Evolutionary conservation across 2,888 invertebrate genomes (phyloP), one percentile per base, ranked within the genome.

Genomic region (Pollenia labialis): DNA sequence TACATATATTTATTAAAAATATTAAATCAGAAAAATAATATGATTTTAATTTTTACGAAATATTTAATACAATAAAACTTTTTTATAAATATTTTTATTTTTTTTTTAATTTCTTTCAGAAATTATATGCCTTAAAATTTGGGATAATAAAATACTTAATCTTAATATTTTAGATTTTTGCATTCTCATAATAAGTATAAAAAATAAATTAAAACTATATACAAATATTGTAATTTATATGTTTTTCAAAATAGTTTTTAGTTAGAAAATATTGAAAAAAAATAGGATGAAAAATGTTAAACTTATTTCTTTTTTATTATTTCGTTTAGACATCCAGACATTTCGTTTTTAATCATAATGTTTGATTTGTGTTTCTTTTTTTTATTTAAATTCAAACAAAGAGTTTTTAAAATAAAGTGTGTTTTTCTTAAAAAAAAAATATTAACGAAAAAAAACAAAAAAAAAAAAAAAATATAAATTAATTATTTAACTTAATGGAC

Each of bases 71-170:
- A 79, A 79, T 72, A 68, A 74, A 32, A 32, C 32, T 32, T 32
- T 6, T 32, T 32, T 32, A 6, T 6, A 32, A 6, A 32, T 6
- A 32, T 32, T 4, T 16, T 46, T n/a, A 42, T 50, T 6, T 23
- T 46, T 64, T 40, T 62, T 86, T 81, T 81, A 6, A 88, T 84
- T 85, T 85, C 81, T 88, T 84, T 64, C 16, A 87, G 87, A 87
- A 87, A 81, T 84, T 84, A 71, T 64, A 58, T 71, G 64, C 66
- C 14, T 58, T 40, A 9, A 56, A 54, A 62, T 16, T 44, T 44
- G 10, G n/a, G 9, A 10, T 56, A 16, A n/a, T 69, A 46, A 23
- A 23, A 62, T 56, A 69, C 23, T 76, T 48, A 82, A 71, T 68
- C 68, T 75, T 60, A 68, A 52, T 46, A 46, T 68, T 60, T 23